Evolutionary conservation across 2,113 vertebrate genomes (phyloP).

Genomic region (Gasterosteus nipponicus): DNA sequence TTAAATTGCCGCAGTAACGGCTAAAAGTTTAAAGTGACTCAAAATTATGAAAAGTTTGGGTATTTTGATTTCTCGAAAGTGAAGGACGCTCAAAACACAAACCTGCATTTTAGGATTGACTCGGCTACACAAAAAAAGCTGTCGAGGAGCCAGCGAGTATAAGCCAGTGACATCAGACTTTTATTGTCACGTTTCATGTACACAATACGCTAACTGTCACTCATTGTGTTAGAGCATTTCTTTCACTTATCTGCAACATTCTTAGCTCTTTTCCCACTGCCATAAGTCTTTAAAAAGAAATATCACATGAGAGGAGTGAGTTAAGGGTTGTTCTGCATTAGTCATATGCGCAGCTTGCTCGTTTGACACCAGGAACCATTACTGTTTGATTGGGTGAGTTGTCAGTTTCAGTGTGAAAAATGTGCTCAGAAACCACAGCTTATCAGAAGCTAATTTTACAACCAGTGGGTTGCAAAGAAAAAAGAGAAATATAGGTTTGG

Average conservation of each 20-base stretch:
- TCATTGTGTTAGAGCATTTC: background rate
- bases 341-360: background rate
- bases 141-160: too few relatives aligned
- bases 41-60: background rate
- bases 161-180: background rate
- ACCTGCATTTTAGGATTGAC: background rate
- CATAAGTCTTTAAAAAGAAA: background rate
- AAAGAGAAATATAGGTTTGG: background rate
- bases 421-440: slow-evolving; percentile 10
- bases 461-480: background rate
- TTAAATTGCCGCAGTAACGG: background rate
- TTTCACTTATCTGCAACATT: background rate
- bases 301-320: background rate
- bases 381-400: slow-evolving; percentile 21
- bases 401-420: background rate
- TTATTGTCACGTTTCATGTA: background rate
- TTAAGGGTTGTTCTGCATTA: background rate
- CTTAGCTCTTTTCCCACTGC: background rate
- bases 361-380: slow-evolving; percentile 20
- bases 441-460: background rate
- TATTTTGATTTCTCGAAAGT: background rate
- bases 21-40: background rate
- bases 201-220: background rate
- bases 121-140: background rate
- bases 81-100: background rate